Percentiles rank a stretch among this genome's conserved stretches.
These are phyloP conservation scores for Mizuhopecten yessoensis DNA, from an alignment of 1,140 invertebrate genomes.

Conservation along the genomic window DNA sequence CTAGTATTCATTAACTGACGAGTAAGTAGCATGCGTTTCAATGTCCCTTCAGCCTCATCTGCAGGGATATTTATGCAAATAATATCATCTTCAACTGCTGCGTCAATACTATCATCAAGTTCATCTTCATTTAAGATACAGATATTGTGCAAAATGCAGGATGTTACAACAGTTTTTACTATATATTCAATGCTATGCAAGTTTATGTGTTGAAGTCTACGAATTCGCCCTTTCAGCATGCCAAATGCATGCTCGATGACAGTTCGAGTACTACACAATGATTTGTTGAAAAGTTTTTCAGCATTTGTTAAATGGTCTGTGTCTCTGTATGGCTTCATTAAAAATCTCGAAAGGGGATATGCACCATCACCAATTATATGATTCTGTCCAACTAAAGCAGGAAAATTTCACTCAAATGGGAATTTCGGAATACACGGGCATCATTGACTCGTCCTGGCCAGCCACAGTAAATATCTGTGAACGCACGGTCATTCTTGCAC, in stretches of 20 bases:
- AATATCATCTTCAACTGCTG: slow-evolving; percentile 40
- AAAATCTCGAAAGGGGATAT: slow-evolving; percentile 18
- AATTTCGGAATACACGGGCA: slow-evolving; percentile 41
- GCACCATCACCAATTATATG: slow-evolving; percentile 52
- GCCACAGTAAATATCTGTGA: not conserved
- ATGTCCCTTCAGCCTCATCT: slow-evolving; percentile 34
- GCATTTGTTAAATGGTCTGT: slow-evolving; percentile 13
- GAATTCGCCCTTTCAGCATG: slow-evolving; percentile 58
- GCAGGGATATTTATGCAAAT: not conserved
- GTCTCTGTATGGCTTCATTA: too few relatives aligned
- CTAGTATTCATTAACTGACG: too few relatives aligned
- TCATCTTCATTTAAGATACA: slow-evolving; percentile 54
- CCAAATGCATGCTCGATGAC: slow-evolving; percentile 54
- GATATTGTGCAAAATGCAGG: slow-evolving; percentile 58
- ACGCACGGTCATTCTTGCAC: not conserved
- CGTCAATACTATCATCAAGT: slow-evolving; percentile 32
- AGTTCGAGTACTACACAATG: slow-evolving; percentile 38
- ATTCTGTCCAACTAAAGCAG: not conserved
- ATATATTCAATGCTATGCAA: slow-evolving; percentile 47
- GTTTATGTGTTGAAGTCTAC: slow-evolving; percentile 47
- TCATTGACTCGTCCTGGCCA: slow-evolving; percentile 46
- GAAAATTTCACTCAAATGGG: too few relatives aligned
- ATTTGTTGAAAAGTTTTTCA: slow-evolving; percentile 51
- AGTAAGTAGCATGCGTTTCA: not conserved
- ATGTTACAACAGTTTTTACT: slow-evolving; percentile 48